Conservation (phyloP, 2,797 vertebrate species). For the Rhinichthys osculus region DNA sequence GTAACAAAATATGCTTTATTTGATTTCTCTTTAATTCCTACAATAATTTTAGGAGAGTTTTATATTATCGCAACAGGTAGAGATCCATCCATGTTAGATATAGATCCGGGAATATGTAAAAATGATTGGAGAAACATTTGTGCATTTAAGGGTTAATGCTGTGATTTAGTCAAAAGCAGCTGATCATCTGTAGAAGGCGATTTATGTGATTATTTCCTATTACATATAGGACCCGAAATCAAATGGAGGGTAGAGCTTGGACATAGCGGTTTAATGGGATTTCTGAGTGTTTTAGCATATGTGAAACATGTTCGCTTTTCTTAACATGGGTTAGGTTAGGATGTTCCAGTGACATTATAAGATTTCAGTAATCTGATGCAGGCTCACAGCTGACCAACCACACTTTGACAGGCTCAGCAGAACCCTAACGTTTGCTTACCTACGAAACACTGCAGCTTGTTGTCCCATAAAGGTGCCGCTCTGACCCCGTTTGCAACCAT, state of each 20-base stretch:
- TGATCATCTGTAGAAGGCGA: not conserved
- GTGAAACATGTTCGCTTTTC: not conserved
- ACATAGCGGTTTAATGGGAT: not conserved
- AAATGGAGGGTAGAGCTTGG: not conserved
- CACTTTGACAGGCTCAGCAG: slow-evolving; percentile 60
- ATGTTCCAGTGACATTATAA: slow-evolving; percentile 36
- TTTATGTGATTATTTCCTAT: not conserved
- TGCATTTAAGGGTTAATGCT: not conserved
- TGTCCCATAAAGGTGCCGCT: slow-evolving; percentile 97
- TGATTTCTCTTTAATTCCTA: too few relatives aligned
- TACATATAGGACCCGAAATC: not conserved
- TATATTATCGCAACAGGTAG: too few relatives aligned
- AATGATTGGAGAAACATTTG: too few relatives aligned
- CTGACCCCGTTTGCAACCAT: slow-evolving; percentile 95
- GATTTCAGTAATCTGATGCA: slow-evolving; percentile 62
- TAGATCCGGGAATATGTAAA: too few relatives aligned
- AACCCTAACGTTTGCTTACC: slow-evolving; percentile 77
- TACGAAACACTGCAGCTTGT: slow-evolving; percentile 95
- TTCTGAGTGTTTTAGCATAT: not conserved
- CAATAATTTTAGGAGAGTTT: too few relatives aligned
- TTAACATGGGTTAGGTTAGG: slow-evolving; percentile 9
- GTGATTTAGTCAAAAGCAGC: not conserved
- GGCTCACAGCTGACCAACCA: slow-evolving; percentile 54
- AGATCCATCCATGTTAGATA: too few relatives aligned
- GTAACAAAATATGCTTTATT: too few relatives aligned